These are phyloP conservation scores for Nothobranchius furzeri DNA, from an alignment of 2,113 vertebrate species.

Conservation along the genomic window DNA sequence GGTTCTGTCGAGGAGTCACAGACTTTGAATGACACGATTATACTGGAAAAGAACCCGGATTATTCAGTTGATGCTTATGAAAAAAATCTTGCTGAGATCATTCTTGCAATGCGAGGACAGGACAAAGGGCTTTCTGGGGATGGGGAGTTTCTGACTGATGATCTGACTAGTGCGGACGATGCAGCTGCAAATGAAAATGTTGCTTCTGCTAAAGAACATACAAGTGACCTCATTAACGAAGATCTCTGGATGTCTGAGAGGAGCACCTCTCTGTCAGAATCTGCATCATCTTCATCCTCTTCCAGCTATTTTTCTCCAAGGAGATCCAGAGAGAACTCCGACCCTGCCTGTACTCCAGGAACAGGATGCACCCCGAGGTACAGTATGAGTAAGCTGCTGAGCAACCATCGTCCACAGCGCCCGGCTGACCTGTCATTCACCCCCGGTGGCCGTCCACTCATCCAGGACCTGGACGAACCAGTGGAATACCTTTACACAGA, in stretches of 20 bases:
- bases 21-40: slow-evolving; percentile 59
- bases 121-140: slow-evolving; percentile 9
- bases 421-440: slow-evolving; percentile 59
- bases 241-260: slow-evolving; percentile 48
- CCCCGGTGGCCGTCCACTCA: slow-evolving; percentile 62
- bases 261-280: slow-evolving; percentile 36
- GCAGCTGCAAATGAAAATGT: neutral
- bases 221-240: neutral
- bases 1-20: slow-evolving; percentile 36
- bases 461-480: slow-evolving; percentile 44
- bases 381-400: slow-evolving; percentile 68
- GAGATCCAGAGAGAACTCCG: slow-evolving; percentile 49
- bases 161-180: slow-evolving; percentile 63
- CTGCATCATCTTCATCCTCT: slow-evolving; percentile 61
- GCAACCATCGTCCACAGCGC: slow-evolving; percentile 16
- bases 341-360: slow-evolving; percentile 50
- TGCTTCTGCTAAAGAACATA: neutral
- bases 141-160: slow-evolving; percentile 65
- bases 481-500: slow-evolving; percentile 79
- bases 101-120: slow-evolving; percentile 32
- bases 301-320: slow-evolving; percentile 66
- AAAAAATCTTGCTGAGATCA: slow-evolving; percentile 52
- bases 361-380: slow-evolving; percentile 68
- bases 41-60: slow-evolving; percentile 50
- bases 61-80: slow-evolving; percentile 42